Base-by-base conservation (phyloP, 2,888 invertebrate species). In the Drosophila algonquin region DNA sequence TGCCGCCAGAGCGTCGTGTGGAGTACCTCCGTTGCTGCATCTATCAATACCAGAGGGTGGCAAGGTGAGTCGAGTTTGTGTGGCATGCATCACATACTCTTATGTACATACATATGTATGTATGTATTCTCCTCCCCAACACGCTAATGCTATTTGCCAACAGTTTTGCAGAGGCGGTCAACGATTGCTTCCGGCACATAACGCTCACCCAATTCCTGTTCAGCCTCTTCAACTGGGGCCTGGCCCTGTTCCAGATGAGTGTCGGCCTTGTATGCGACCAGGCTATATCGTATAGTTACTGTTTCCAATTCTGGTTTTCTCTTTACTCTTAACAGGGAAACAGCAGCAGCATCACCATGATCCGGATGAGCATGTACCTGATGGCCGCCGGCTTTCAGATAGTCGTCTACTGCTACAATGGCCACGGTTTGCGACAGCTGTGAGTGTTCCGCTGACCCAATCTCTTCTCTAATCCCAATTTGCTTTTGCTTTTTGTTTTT, bases 311-410 rank as follows among this genome's bases (percentile, higher is more conserved):
- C 35, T 12, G 1, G 16, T 12, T 51, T 12, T 12, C 12, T 14
- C 4, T 14, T 14, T 27, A 5, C 24, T 51, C 16, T n/a, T 1
- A 14, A 45, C 59, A 89, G 90, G 80, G 75, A 30, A 60, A 80
- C 6, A 79, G 74, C 59, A 56, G 73, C 62, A 56, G 70, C 40
- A 57, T 67, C 6, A 87, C 73, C 5, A 52, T 79, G 12, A 18
- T 90, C n/a, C 82, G 90, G 32, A 91, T 90, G 91, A n/a, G 89
- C 2, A 75, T 90, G 74, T 91, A 89, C 60, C 64, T 91, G 18
- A 48, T 78, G 4, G 89, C 91, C 9, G 73, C 81, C 16, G 81
- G 84, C 27, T 89, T 79, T 68, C 82, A 90, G 77, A 81, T 91
- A 30, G 69, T 87, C 30, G 80, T 90, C 63, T 91, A 83, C 63